Evolutionary conservation across 1,140 invertebrate genomes (phyloP), one percentile per base, ranked within the genome.

Genomic region (Adoxophyes honmai): DNA sequence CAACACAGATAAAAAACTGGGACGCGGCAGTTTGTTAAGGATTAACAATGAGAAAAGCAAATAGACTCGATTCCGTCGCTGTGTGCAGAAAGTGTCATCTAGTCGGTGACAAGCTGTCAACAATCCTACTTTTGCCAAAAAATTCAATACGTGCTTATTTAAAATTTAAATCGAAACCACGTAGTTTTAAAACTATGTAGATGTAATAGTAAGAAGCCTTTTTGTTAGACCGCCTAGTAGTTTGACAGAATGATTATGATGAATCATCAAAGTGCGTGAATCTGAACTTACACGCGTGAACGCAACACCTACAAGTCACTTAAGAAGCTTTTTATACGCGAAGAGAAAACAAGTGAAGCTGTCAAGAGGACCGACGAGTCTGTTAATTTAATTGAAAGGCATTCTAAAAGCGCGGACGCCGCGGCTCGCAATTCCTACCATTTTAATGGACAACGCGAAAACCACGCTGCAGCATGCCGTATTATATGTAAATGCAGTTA

Each of bases 361-460:
- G 51, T 34, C 33, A 52, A 52, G 51, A 35, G 34, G 33, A 28
- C 11, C 51, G 34, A 52, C 33, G 34, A 34, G 51, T 52, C 34
- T 52, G 8, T 52, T 52, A 52, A 52, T 52, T 52, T 18, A 52
- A 52, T 35, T 52, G 51, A 52, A 52, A 52, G 51, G 51, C 48
- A 13, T 37, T 10, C 36, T 13, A 10, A n/a, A 37, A 4, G 33
- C 21, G 13, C 44, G 10, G n/a, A 7, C 42, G n/a, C 4, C 18
- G 42, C 10, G 42, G 21, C 21, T 28, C 10, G 42, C 42, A 21
- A 48, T 48, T 48, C 21, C 42, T 28, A 21, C 42, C 21, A 48
- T 48, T 48, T 48, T 48, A 48, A 48, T 28, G n/a, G 28, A 16
- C 15, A 16, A 14, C 16, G 28, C 5, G 42, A 48, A 48, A 48